Evolutionary conservation across 1,140 invertebrate genomes (phyloP).

Genomic region (Dendroctonus ponderosae): DNA sequence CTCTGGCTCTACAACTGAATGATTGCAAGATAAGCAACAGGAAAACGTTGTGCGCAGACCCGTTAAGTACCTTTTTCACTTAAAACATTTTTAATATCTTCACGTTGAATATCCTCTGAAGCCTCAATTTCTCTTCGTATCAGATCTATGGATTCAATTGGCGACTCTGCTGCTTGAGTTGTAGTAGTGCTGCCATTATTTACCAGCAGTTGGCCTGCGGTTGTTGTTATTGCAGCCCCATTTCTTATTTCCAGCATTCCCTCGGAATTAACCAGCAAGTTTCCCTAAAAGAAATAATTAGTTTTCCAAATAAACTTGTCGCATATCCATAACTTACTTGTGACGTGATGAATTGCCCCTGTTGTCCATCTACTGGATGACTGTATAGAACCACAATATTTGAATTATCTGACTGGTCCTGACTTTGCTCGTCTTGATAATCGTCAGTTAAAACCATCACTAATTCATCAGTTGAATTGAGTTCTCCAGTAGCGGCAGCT

Average conservation of each 20-base stretch:
- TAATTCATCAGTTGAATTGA: conserved; percentile 48
- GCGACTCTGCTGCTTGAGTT: conserved; percentile 33
- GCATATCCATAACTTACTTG: conserved; percentile 38
- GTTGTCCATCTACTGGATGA: conserved; percentile 56
- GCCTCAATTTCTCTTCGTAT: conserved; percentile 45
- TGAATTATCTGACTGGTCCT: conserved; percentile 54
- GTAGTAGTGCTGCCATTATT: conserved; percentile 25
- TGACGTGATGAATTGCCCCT: conserved; percentile 53
- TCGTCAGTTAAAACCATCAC: conserved; percentile 52
- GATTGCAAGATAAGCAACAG: background rate
- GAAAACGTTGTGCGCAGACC: background rate
- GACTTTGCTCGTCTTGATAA: conserved; percentile 47
- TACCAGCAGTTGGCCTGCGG: conserved; percentile 37
- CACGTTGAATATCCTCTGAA: conserved; percentile 22
- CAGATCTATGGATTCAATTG: conserved; percentile 50
- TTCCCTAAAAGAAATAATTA: conserved; percentile 42
- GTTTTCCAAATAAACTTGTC: background rate
- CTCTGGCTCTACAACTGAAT: background rate
- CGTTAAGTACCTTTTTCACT: conserved; percentile 3
- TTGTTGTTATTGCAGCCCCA: conserved; percentile 37
- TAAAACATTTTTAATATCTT: conserved; percentile 12
- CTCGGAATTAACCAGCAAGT: conserved; percentile 56
- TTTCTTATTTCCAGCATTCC: conserved; percentile 53
- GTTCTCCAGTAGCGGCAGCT: conserved; percentile 33
- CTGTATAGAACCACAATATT: conserved; percentile 64